Evolutionary conservation across 2,888 invertebrate species (phyloP).

Genomic region (Eupithecia abbreviata): DNA sequence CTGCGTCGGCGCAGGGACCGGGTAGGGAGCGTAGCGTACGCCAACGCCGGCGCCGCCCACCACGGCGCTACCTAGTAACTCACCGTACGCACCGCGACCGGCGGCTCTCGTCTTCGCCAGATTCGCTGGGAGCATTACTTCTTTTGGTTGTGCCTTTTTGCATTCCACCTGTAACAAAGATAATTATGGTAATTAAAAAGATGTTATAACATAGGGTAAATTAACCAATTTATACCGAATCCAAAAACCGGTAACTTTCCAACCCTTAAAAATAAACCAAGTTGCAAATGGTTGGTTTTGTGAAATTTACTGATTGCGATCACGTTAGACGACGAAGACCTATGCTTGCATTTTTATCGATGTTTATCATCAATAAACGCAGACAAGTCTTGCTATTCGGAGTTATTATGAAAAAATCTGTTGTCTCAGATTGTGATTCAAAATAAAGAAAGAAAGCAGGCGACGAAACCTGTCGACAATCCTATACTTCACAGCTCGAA

Average conservation of each 20-base stretch:
- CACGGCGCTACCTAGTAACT: conserved; percentile 93
- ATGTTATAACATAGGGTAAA: too few relatives aligned
- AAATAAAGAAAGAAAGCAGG: conserved; percentile 77
- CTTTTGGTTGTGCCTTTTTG: conserved; percentile 99
- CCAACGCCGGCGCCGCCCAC: conserved; percentile 83
- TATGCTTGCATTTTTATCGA: too few relatives aligned
- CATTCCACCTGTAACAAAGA: conserved; percentile 95
- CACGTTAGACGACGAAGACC: too few relatives aligned
- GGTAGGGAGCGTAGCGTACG: conserved; percentile 86
- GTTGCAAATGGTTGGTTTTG: not conserved
- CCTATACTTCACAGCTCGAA: conserved; percentile 78
- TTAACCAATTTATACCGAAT: too few relatives aligned
- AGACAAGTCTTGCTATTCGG: not conserved
- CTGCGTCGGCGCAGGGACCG: conserved; percentile 82
- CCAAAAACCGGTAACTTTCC: too few relatives aligned
- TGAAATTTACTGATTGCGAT: not conserved
- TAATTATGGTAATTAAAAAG: too few relatives aligned
- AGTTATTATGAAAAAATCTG: conserved; percentile 38
- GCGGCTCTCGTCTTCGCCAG: conserved; percentile 97
- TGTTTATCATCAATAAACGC: not conserved
- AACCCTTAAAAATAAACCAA: not conserved
- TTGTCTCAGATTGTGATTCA: conserved; percentile 68
- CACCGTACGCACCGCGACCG: conserved; percentile 98
- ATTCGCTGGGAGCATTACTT: conserved; percentile 99
- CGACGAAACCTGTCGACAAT: conserved; percentile 77